Evolutionary conservation across 2,113 vertebrate species (phyloP), one percentile per base, ranked within the genome.

Genomic region (Axis porcinus): DNA sequence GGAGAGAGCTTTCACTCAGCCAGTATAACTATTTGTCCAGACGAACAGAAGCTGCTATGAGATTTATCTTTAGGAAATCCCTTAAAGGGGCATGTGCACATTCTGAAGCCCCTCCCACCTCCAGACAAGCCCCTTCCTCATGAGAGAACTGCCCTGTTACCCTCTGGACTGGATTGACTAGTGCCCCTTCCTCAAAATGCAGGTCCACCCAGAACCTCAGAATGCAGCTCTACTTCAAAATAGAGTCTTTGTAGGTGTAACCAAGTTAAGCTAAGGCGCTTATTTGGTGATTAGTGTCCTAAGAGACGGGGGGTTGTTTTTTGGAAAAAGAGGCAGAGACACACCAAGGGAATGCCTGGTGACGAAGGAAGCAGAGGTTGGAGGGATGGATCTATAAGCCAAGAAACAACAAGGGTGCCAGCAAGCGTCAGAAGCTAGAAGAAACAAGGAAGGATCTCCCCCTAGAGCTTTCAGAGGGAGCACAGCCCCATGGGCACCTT

Each of bases 311-410:
- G 54, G 9, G 50, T 4, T 62, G 12, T 62, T 13, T 55, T n/a
- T 30, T 30, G 13, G 55, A 43, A 6, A 7, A 55, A 43, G 57
- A 57, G 58, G 19, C 36, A 40, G 45, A 70, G 64, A 52, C 12
- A 21, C 25, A 2, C 27, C 5, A 3, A 43, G 45, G 33, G 21
- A 52, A 36, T 4, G 12, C n/a, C 16, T 43, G 11, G 1, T 6
- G 5, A n/a, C 2, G 1, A 47, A 1, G 7, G 93, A 28, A 17
- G 10, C 57, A 47, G 92, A 21, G 43, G 7, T 1, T 14, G 10
- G 84, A 70, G 10, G 0, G 45, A 19, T 1, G 81, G 6, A 2
- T 76, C 93, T 27, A 9, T 4, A 30, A 76, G 54, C 40, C 45
- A 3, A 47, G 70, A 36, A 47, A 6, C 0, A 1, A 60, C 28